Conservation (phyloP, 2,113 vertebrate genomes). For the Microtus ochrogaster region DNA sequence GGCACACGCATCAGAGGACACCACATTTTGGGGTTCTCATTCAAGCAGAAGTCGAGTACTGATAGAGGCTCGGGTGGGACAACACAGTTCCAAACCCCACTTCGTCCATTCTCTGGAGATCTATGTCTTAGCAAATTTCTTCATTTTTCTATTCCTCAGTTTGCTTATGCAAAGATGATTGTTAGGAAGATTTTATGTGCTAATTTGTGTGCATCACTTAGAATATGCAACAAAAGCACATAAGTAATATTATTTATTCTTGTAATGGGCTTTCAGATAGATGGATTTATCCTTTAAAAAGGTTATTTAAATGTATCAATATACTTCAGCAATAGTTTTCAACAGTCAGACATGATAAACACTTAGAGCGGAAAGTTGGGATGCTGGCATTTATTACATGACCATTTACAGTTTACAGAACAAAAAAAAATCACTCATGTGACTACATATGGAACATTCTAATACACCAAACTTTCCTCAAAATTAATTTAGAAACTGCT, state of each 20-base stretch:
- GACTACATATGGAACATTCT: background rate
- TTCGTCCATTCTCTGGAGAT: background rate
- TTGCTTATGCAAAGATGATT: background rate
- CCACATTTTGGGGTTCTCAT: accelerated
- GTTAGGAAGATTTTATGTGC: background rate
- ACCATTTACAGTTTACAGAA: background rate
- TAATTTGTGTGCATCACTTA: background rate
- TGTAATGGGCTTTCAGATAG: constrained; percentile 14
- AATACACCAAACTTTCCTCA: background rate
- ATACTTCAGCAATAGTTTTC: background rate
- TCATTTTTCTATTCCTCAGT: background rate
- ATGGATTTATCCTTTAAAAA: background rate
- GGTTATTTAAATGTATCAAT: background rate
- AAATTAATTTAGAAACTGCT: constrained; percentile 5
- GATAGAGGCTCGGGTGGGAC: background rate
- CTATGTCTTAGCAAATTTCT: background rate
- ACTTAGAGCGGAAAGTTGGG: background rate
- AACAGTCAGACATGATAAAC: background rate
- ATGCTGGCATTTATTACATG: background rate
- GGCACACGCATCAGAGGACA: background rate
- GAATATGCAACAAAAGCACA: background rate
- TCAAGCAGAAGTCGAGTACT: background rate
- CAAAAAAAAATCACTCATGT: background rate
- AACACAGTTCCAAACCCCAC: background rate
- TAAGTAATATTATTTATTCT: background rate